Conservation (phyloP, 2,113 vertebrate genomes). For the Varanus komodoensis region DNA sequence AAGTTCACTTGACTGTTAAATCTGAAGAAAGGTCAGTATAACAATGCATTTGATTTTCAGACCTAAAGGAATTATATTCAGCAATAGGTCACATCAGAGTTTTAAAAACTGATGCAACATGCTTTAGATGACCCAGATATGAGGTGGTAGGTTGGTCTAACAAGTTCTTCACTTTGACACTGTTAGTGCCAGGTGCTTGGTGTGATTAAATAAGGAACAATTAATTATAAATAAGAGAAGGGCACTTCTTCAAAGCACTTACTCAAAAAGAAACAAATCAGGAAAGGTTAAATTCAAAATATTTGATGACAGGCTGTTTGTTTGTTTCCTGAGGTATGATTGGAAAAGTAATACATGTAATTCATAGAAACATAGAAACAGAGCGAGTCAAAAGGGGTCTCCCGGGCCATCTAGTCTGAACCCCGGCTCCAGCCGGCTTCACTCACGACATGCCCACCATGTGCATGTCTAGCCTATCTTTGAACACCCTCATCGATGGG, state of each 20-base stretch:
- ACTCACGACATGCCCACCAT: too few species aligned
- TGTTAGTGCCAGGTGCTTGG: neutral
- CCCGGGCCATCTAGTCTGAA: too few species aligned
- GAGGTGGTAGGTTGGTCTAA: neutral
- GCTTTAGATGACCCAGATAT: neutral
- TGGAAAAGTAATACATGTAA: neutral
- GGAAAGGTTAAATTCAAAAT: neutral
- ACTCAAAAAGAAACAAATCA: neutral
- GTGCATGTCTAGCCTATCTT: too few species aligned
- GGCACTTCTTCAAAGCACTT: too few species aligned
- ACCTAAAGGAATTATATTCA: neutral
- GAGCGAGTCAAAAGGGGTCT: too few species aligned
- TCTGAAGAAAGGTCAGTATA: neutral
- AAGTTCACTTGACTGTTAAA: neutral
- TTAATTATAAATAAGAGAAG: constrained; percentile 14
- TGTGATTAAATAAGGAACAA: constrained; percentile 29
- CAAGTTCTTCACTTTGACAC: constrained; percentile 2
- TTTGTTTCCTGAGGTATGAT: neutral
- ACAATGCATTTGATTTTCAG: neutral
- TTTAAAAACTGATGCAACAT: neutral
- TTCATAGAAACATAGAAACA: neutral
- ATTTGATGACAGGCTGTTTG: neutral
- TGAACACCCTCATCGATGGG: too few species aligned
- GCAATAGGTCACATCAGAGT: neutral
- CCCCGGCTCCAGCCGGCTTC: too few species aligned